These are phyloP conservation scores for Poecilia wingei DNA, from an alignment of 2,797 vertebrate genomes.

Conservation along the genomic window DNA sequence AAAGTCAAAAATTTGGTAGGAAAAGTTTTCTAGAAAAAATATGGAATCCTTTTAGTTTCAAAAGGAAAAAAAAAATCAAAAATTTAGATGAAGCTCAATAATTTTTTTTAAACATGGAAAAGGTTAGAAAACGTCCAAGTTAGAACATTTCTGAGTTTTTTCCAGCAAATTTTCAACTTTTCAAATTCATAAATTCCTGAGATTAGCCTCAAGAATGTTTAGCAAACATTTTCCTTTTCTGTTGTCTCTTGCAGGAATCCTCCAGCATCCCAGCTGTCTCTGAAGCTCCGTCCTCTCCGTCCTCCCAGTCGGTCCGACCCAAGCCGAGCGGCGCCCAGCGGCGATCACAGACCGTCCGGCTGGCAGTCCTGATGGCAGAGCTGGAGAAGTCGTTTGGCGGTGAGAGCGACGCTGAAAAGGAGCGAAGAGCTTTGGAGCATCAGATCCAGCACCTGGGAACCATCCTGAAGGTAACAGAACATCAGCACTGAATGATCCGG, in stretches of 20 bases:
- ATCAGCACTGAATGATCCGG: neutral
- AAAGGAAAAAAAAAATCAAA: too few species aligned
- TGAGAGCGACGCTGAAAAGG: conserved; percentile 45
- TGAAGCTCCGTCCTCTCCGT: neutral
- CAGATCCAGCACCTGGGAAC: conserved; percentile 82
- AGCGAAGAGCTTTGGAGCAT: conserved; percentile 78
- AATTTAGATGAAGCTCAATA: too few species aligned
- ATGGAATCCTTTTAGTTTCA: too few species aligned
- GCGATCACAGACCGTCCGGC: conserved; percentile 32
- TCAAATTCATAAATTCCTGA: too few species aligned
- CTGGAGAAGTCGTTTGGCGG: conserved; percentile 76
- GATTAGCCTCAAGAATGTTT: too few species aligned
- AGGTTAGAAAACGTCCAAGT: too few species aligned
- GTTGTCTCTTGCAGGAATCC: conserved; percentile 39
- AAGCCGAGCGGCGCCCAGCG: conserved; percentile 53
- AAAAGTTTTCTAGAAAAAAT: too few species aligned
- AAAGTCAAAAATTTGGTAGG: too few species aligned
- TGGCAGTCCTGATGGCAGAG: conserved; percentile 78
- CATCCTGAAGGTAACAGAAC: conserved; percentile 84
- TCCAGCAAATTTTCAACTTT: too few species aligned
- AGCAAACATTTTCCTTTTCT: neutral
- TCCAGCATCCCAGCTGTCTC: conserved; percentile 5
- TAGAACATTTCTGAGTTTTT: too few species aligned
- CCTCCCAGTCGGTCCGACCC: conserved; percentile 44
- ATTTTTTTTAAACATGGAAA: too few species aligned